Evolutionary conservation across 2,113 vertebrate species (phyloP).

Genomic region (Bucco capensis): DNA sequence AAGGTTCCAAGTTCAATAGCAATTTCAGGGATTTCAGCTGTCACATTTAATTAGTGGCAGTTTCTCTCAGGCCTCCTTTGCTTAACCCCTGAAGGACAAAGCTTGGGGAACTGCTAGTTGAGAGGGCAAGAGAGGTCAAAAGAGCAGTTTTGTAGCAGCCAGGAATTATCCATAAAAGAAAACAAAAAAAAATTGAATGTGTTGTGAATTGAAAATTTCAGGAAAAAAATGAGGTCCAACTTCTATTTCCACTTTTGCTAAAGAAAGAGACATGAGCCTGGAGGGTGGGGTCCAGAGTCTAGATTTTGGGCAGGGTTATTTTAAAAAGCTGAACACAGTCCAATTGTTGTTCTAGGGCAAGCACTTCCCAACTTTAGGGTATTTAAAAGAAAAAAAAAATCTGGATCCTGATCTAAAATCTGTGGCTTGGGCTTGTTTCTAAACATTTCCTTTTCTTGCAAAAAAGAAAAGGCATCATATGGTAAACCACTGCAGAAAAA

Average conservation of each 20-base stretch:
- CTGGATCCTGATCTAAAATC: not conserved
- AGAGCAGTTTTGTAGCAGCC: not conserved
- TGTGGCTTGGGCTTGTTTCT: conserved; percentile 7
- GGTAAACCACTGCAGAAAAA: not conserved
- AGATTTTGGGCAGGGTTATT: conserved; percentile 38
- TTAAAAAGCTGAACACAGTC: conserved; percentile 11
- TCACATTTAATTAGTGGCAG: conserved; percentile 33
- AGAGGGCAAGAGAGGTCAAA: not conserved
- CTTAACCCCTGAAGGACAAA: conserved; percentile 17
- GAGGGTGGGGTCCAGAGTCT: conserved; percentile 8
- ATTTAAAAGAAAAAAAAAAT: not conserved
- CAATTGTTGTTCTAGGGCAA: conserved; percentile 14
- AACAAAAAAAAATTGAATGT: not conserved
- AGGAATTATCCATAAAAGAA: not conserved
- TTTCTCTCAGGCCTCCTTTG: conserved; percentile 6
- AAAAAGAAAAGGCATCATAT: not conserved
- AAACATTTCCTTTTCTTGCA: not conserved
- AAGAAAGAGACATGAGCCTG: not conserved
- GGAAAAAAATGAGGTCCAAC: not conserved
- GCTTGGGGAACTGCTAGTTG: not conserved
- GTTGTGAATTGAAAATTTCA: not conserved
- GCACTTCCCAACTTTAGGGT: not conserved
- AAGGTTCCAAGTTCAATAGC: conserved; percentile 62
- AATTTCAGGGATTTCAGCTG: conserved; percentile 52
- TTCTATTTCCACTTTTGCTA: not conserved